A percentile compares a stretch with the other conserved stretches of the same genome.
Conservation (phyloP, 2,797 vertebrate species). For the Eulemur albifrons region DNA sequence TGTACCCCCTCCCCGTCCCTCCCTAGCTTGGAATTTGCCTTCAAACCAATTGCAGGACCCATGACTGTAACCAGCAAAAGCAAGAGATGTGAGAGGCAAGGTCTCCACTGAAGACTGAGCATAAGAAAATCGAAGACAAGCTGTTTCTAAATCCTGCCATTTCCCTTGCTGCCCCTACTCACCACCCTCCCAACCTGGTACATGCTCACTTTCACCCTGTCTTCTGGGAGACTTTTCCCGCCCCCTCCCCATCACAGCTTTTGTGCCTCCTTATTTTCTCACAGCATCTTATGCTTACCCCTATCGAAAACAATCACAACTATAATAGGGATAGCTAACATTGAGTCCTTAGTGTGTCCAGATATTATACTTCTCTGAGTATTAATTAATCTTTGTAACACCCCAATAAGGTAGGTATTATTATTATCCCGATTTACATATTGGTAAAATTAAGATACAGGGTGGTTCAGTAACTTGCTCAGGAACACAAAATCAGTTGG, state of each 20-base stretch:
- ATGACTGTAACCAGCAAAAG: background rate
- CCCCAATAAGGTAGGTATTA: too few species aligned
- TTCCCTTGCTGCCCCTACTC: background rate
- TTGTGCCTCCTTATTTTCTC: background rate
- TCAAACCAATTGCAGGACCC: background rate
- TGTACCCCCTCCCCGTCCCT: slow-evolving; percentile 1
- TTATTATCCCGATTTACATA: background rate
- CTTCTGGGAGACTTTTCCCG: background rate
- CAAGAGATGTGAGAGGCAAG: background rate
- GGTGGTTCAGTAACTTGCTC: background rate
- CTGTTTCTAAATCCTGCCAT: background rate
- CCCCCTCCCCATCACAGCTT: background rate
- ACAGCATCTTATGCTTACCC: background rate
- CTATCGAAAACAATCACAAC: background rate
- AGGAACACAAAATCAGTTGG: background rate
- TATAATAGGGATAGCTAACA: background rate
- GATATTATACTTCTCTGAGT: background rate
- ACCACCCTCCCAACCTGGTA: too few species aligned
- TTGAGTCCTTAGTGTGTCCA: background rate
- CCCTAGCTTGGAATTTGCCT: slow-evolving; percentile 49
- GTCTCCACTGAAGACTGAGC: background rate
- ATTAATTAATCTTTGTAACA: background rate
- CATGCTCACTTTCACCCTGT: background rate
- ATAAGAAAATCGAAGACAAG: background rate
- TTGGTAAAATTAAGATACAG: background rate